Percentiles rank a stretch among this genome's conserved stretches.
phyloP scores from a whole-genome alignment of 2,113 vertebrate genomes.

The Echinops telfairi region DNA sequence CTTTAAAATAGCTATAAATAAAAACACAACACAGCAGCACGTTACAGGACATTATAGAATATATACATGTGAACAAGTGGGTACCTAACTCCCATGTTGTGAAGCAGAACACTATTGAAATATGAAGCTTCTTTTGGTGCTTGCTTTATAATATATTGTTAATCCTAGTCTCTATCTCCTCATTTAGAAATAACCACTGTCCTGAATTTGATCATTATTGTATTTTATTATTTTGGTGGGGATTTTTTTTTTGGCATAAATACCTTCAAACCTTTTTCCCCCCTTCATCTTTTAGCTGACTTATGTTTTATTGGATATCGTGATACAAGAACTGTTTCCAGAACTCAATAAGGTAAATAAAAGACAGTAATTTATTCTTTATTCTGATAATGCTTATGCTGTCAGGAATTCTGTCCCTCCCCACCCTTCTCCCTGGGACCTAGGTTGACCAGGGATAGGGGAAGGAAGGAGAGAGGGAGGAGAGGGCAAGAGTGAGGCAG shows the following conservation, averaged over 20 bases:
- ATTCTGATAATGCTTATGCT: constrained; percentile 34
- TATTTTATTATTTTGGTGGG: constrained; percentile 16
- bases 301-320: constrained; percentile 95
- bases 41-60: background rate
- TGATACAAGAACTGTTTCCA: constrained; percentile 95
- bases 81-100: constrained; percentile 16
- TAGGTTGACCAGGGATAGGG: too few species aligned
- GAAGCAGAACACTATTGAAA: background rate
- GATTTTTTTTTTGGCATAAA: background rate
- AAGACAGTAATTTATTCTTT: constrained; percentile 58
- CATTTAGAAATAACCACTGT: constrained; percentile 3
- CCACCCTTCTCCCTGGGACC: too few species aligned
- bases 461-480: too few species aligned
- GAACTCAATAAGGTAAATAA: constrained; percentile 92
- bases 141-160: background rate
- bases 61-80: background rate
- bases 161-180: background rate
- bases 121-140: background rate
- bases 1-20: constrained; percentile 41
- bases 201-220: constrained; percentile 37
- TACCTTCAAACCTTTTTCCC: constrained; percentile 49
- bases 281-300: constrained; percentile 90
- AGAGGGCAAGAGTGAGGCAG: too few species aligned
- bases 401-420: background rate
- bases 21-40: constrained; percentile 43